A percentile compares a stretch with the other conserved stretches of the same genome.
Conservation (phyloP, 2,113 vertebrate genomes). For the Hippocampus abdominalis region DNA sequence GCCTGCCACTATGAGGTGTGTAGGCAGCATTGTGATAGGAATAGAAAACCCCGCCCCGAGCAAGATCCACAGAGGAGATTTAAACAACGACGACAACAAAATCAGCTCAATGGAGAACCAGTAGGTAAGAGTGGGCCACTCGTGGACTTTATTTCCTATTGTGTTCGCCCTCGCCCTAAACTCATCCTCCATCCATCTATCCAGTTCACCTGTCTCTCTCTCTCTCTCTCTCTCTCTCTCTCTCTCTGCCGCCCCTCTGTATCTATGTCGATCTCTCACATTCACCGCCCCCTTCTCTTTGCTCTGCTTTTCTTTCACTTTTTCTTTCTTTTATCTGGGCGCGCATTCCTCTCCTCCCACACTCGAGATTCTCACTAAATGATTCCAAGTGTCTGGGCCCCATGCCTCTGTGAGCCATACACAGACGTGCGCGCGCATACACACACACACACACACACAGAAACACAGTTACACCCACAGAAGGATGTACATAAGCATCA, state of each 20-base stretch:
- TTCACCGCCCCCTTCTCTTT: conserved; percentile 62
- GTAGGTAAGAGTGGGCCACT: conserved; percentile 75
- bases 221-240: conserved; percentile 49
- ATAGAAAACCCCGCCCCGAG: conserved; percentile 76
- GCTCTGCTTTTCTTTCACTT: conserved; percentile 75
- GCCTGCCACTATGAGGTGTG: conserved; percentile 70
- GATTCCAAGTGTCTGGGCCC: conserved; percentile 80
- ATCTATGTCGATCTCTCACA: conserved; percentile 64
- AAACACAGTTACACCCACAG: conserved; percentile 40
- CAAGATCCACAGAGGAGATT: conserved; percentile 77
- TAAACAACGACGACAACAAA: conserved; percentile 45
- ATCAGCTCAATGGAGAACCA: conserved; percentile 77
- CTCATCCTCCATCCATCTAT: conserved; percentile 27
- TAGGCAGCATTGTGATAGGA: conserved; percentile 80
- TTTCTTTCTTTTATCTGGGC: conserved; percentile 75
- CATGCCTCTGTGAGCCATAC: conserved; percentile 58
- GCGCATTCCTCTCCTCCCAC: conserved; percentile 80
- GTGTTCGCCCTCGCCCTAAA: conserved; percentile 34
- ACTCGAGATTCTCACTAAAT: conserved; percentile 76
- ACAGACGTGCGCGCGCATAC: conserved; percentile 14
- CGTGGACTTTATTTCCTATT: conserved; percentile 50
- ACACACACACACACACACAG: conserved; percentile 4
- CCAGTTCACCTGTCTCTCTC: conserved; percentile 49
- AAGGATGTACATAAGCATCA: conserved; percentile 37
- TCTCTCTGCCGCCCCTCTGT: conserved; percentile 32